Conservation (phyloP, 2,113 vertebrate genomes). For the Miniopterus natalensis region DNA sequence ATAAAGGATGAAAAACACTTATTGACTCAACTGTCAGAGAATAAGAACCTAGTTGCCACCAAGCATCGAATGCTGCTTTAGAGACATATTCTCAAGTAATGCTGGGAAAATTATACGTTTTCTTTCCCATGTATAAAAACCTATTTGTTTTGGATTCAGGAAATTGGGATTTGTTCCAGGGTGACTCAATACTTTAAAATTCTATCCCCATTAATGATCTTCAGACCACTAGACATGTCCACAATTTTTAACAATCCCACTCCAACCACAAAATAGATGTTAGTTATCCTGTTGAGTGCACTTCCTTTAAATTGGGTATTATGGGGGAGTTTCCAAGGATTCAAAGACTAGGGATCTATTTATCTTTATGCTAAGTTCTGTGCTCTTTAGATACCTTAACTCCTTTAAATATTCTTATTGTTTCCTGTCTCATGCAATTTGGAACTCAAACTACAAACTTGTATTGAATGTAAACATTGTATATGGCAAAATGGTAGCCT, state of each 20-base stretch:
- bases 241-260: not conserved
- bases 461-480: not conserved
- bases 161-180: not conserved
- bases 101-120: not conserved
- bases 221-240: not conserved
- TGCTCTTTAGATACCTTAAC: not conserved
- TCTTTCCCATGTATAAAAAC: not conserved
- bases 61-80: not conserved
- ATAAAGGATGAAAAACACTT: not conserved
- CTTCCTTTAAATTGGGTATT: not conserved
- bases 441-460: not conserved
- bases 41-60: not conserved
- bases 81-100: constrained; percentile 16
- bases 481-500: not conserved
- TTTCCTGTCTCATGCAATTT: not conserved
- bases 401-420: not conserved
- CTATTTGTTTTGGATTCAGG: not conserved
- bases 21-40: not conserved
- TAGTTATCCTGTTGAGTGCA: not conserved
- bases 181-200: not conserved
- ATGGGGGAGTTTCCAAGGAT: not conserved
- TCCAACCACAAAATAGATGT: not conserved
- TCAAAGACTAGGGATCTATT: not conserved
- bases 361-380: not conserved
- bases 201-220: not conserved